Evolutionary conservation across 1,140 invertebrate species (phyloP), one percentile per base, ranked within the genome.

Genomic region (Drosophila guanche): DNA sequence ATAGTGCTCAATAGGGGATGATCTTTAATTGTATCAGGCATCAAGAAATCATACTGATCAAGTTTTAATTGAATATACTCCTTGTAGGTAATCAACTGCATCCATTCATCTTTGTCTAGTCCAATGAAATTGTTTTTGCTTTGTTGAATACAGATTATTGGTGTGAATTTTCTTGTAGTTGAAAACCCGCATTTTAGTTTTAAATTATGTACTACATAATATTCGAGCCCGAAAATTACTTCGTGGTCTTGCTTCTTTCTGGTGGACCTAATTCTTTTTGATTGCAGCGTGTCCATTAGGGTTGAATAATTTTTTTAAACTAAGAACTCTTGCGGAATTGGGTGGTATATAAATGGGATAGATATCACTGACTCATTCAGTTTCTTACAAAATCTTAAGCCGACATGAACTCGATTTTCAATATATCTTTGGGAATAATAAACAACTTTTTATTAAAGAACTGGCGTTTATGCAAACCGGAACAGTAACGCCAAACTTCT

Each of bases 1-100:
- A 14, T 50, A 29, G n/a, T 6, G n/a, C 3, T 7, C 12, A 23
- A 10, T 33, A 4, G 27, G 8, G 29, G 29, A 29, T 51, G 6
- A 16, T 33, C 25, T n/a, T n/a, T 10, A 51, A 33, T 51, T 14
- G 12, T 3, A 51, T 51, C 14, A 16, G 47, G 23, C 47, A 50
- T 51, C 48, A 20, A 8, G 3, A 51, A 37, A 12, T 51, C 27
- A 16, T 50, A 50, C 47, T 29, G n/a, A 4, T 50, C 25, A 27
- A 14, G 47, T 29, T 50, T 37, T 22, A 52, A 16, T 37, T 37
- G 29, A 20, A 37, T 22, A 37, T 20, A 52, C 14, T 51, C 25
- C 25, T 51, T n/a, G n/a, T n/a, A n/a, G n/a, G n/a, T n/a, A n/a
- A n/a, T n/a, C n/a, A n/a, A n/a, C n/a, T n/a, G n/a, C n/a, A n/a